Base-by-base conservation (phyloP, 2,888 invertebrate genomes). In the Perizoma flavofasciatum region DNA sequence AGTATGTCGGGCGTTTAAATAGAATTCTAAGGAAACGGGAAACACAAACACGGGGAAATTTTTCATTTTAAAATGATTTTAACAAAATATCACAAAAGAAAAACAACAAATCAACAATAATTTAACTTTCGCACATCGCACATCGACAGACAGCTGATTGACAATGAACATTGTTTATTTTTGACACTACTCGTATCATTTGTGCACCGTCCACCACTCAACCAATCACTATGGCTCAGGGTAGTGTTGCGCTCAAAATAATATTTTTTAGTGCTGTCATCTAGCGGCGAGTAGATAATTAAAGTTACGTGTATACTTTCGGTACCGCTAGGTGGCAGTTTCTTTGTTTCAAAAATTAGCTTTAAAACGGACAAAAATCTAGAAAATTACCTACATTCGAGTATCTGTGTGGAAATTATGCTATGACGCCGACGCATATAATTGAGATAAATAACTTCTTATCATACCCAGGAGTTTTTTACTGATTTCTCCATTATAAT, bases 21-120 rank as follows among this genome's bases (percentile, higher is more conserved):
- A 96, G 83, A 97, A 97, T 67, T 95, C 95, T 65, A 97, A 88
- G 40, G 94, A 93, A 58, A 95, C 94, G 33, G 97, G 97, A 79
- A 96, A 96, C 49, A 96, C 96, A 85, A 97, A 97, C 52, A 97
- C 96, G 64, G 97, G 97, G 77, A 97, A 93, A 87, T 95, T 95
- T 79, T 93, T 91, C 92, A 92, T 92, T 74, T 63, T 47, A 54
- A 61, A n/a, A 5, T 10, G 41, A 8, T 41, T 33, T 47, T 47
- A 5, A 0, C 33, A 40, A 57, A 46, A 47, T 54, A 45, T 7
- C 35, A 60, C 55, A 59, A 55, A 46, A 65, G 52, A 62, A 81
- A 73, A 82, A 83, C 77, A 82, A 82, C 73, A 80, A 77, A 22
- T 22, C 22, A 22, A 22, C 22, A 22, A 22, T 2, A 22, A 22